These are phyloP conservation scores for Elanus axillaris DNA, from an alignment of 2,113 vertebrate genomes.

Conservation along the genomic window DNA sequence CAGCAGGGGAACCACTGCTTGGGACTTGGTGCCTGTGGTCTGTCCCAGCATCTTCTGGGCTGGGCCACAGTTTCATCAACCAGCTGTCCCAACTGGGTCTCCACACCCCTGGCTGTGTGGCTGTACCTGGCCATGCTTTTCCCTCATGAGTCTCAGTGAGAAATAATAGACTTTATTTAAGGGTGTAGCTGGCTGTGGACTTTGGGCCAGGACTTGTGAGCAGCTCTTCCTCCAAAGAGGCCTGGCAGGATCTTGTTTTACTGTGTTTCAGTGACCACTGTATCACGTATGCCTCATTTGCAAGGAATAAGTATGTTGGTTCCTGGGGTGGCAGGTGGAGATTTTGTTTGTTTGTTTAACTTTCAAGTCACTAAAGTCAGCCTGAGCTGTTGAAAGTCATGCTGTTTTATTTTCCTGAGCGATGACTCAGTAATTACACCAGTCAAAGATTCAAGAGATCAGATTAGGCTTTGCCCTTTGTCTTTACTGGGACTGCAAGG, in stretches of 20 bases:
- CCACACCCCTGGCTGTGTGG: background rate
- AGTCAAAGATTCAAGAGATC: background rate
- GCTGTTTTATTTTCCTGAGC: background rate
- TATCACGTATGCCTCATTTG: background rate
- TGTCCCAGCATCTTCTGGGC: background rate
- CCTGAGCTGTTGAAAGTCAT: slow-evolving; percentile 8
- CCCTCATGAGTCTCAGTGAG: background rate
- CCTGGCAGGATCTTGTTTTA: background rate
- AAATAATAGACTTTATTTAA: background rate
- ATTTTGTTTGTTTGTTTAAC: slow-evolving; percentile 41
- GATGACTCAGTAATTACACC: background rate
- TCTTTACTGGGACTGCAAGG: background rate
- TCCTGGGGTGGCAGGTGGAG: background rate
- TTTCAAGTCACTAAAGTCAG: background rate
- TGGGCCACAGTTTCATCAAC: background rate
- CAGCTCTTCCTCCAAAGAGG: background rate
- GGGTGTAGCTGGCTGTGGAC: background rate
- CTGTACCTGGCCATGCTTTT: background rate
- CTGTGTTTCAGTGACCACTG: background rate
- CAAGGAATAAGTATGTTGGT: background rate
- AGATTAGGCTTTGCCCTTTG: background rate
- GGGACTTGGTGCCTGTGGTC: background rate
- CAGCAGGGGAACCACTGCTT: background rate
- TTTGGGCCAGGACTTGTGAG: background rate
- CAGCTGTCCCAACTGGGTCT: background rate